A percentile compares a stretch with the other conserved stretches of the same genome.
These are phyloP conservation scores for Myzus persicae DNA, from an alignment of 1,140 invertebrate species.

Conservation along the genomic window DNA sequence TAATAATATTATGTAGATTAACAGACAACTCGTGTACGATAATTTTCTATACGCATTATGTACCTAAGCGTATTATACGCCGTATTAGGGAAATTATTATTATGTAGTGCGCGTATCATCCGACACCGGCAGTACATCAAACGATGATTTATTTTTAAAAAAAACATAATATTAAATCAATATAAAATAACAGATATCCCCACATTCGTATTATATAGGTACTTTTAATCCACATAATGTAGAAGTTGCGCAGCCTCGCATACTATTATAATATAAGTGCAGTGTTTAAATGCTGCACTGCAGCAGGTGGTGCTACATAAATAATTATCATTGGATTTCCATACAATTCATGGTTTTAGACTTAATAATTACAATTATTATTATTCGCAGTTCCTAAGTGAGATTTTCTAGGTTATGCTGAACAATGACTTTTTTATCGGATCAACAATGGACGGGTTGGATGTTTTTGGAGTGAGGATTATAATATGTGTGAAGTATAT, in stretches of 20 bases:
- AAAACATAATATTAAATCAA: not conserved
- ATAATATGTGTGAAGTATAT: no score
- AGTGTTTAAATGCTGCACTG: not conserved
- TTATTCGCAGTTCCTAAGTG: not conserved
- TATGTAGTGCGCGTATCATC: not conserved
- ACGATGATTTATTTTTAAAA: not conserved
- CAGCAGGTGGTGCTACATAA: no score
- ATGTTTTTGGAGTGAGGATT: not conserved
- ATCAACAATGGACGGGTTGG: not conserved
- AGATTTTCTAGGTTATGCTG: not conserved
- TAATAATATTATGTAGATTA: not conserved
- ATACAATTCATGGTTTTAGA: not conserved
- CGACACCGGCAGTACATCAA: not conserved
- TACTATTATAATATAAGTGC: not conserved
- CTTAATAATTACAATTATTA: not conserved
- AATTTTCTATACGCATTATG: not conserved
- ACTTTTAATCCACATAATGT: not conserved
- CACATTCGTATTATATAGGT: no score
- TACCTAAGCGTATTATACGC: not conserved
- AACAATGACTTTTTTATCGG: not conserved
- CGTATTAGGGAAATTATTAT: not conserved
- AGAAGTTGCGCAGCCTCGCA: not conserved
- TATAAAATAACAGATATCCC: not conserved
- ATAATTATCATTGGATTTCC: not conserved
- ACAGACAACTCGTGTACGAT: not conserved